A percentile compares a stretch with the other conserved stretches of the same genome.
phyloP scores from a whole-genome alignment of 2,113 vertebrate genomes.

The Notothenia rossii region DNA sequence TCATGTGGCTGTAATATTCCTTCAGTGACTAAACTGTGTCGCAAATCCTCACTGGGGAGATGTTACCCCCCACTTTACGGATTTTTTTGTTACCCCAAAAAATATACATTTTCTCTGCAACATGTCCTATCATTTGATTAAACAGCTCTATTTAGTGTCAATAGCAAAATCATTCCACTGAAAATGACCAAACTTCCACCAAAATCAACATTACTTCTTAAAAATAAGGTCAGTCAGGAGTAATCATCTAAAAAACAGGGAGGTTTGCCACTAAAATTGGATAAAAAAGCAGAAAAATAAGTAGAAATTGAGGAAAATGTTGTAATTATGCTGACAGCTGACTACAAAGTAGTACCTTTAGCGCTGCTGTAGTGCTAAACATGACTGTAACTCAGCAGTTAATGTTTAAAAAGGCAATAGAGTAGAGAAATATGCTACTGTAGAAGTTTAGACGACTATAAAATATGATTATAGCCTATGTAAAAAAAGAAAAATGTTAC shows the following conservation, averaged over 20 bases:
- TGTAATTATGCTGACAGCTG: neutral
- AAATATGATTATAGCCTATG: neutral
- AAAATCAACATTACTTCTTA: neutral
- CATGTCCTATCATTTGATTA: neutral
- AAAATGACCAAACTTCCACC: constrained; percentile 23
- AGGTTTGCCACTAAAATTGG: neutral
- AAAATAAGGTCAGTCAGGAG: neutral
- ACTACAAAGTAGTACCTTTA: neutral
- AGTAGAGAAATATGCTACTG: no score
- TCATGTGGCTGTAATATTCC: constrained; percentile 36
- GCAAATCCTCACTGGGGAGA: neutral
- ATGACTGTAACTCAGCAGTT: neutral
- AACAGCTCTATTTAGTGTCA: neutral
- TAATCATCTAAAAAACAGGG: neutral
- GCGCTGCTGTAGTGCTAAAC: neutral
- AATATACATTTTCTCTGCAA: neutral
- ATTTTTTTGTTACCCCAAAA: neutral
- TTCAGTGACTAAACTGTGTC: constrained; percentile 37
- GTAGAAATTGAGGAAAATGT: neutral
- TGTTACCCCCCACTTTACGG: neutral
- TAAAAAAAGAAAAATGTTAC: neutral
- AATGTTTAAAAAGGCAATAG: neutral
- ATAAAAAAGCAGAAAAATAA: neutral
- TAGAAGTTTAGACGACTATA: neutral
- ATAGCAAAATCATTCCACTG: neutral